Conservation (phyloP, 2,113 vertebrate species). For the Mustela nigripes region DNA sequence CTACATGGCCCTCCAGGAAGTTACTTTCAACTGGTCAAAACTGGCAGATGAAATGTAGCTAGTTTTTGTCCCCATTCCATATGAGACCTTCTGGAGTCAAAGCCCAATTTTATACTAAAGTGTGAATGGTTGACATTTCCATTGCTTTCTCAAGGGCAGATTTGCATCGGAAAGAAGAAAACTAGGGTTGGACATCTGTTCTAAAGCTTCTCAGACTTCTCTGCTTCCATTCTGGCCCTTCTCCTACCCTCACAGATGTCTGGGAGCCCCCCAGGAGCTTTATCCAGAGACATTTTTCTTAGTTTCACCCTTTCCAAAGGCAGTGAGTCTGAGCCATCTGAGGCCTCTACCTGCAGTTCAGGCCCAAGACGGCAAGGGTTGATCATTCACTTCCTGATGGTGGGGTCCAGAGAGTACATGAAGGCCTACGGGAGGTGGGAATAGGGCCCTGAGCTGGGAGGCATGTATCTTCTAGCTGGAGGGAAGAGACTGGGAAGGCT, state of each 20-base stretch:
- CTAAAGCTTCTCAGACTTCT: neutral
- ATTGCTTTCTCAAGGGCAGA: constrained; percentile 23
- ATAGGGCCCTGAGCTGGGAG: neutral
- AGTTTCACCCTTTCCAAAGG: neutral
- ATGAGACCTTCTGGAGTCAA: neutral
- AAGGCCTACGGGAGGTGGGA: neutral
- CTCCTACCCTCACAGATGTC: neutral
- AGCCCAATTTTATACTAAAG: constrained; percentile 5
- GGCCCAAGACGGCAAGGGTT: neutral
- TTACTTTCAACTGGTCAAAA: neutral
- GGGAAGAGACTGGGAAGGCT: neutral
- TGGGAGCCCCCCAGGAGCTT: neutral
- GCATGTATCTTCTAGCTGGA: neutral
- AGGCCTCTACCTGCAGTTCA: neutral
- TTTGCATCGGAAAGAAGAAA: neutral
- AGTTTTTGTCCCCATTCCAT: neutral
- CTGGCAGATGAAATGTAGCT: neutral
- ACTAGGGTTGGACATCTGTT: neutral
- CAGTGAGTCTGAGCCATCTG: neutral
- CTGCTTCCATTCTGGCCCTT: neutral
- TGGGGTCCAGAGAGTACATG: neutral
- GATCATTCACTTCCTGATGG: neutral
- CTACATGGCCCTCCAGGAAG: neutral
- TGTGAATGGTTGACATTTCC: neutral
- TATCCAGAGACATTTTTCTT: neutral